phyloP scores from a whole-genome alignment of 2,888 invertebrate genomes.

The Limenitis camilla region DNA sequence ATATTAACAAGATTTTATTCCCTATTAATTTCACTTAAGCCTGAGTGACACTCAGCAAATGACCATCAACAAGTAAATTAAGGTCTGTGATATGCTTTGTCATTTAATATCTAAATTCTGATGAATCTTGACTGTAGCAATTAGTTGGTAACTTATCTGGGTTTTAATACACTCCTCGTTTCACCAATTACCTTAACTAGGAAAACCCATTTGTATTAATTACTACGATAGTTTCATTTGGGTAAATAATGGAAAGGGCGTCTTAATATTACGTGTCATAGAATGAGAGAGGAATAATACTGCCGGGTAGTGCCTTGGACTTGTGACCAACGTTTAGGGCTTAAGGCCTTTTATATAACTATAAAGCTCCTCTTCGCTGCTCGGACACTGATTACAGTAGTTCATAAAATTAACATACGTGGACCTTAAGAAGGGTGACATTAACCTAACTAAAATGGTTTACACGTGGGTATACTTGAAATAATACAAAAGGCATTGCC shows the following conservation, averaged over 20 bases:
- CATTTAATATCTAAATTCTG: slow-evolving; percentile 12
- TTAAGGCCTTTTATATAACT: no score
- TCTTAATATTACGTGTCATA: no score
- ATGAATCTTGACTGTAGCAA: slow-evolving; percentile 19
- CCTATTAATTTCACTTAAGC: slow-evolving; percentile 9
- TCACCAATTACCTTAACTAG: slow-evolving; percentile 63
- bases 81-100: slow-evolving; percentile 14
- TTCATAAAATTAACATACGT: no score
- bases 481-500: no score
- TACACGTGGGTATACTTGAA: no score
- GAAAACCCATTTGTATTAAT: slow-evolving; percentile 71
- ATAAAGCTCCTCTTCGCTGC: no score
- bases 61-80: slow-evolving; percentile 9
- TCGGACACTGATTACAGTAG: no score
- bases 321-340: no score
- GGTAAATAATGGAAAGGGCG: slow-evolving; percentile 40
- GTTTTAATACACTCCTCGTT: slow-evolving; percentile 21
- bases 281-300: no score
- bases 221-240: slow-evolving; percentile 63
- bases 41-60: slow-evolving; percentile 10
- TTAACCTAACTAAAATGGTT: no score
- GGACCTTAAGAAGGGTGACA: no score
- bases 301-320: no score
- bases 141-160: slow-evolving; percentile 23
- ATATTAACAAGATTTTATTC: background rate